phyloP scores from a whole-genome alignment of 1,140 invertebrate species.

The Tribolium madens region DNA sequence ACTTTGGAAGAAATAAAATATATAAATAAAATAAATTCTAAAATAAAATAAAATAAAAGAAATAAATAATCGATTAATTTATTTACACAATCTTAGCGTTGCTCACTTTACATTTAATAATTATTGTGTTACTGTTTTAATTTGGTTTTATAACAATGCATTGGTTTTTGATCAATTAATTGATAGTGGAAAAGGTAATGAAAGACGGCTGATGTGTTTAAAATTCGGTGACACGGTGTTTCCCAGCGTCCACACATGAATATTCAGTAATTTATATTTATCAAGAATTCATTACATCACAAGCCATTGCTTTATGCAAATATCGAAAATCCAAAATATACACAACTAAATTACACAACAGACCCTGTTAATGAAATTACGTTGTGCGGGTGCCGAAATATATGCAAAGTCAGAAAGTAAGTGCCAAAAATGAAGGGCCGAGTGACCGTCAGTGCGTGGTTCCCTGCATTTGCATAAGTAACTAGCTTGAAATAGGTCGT shows the following conservation, averaged over 20 bases:
- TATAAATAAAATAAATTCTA: no score
- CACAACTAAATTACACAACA: slow-evolving; percentile 47
- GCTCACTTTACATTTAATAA: no score
- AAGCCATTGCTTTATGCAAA: slow-evolving; percentile 48
- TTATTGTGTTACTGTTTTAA: no score
- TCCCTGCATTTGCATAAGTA: slow-evolving; percentile 48
- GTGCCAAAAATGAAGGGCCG: slow-evolving; percentile 41
- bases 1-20: no score
- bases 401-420: slow-evolving; percentile 44
- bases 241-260: slow-evolving; percentile 22
- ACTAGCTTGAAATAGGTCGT: slow-evolving; percentile 43
- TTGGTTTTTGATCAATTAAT: no score
- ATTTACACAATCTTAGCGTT: no score
- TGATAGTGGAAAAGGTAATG: no score
- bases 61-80: no score
- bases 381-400: slow-evolving; percentile 17
- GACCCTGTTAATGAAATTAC: slow-evolving; percentile 46
- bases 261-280: slow-evolving; percentile 38
- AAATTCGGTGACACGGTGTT: not conserved
- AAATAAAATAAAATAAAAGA: no score
- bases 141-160: no score
- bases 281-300: slow-evolving; percentile 44
- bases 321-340: slow-evolving; percentile 46
- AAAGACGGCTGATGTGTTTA: not conserved
- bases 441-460: slow-evolving; percentile 41